phyloP scores from a whole-genome alignment of 2,113 vertebrate genomes.

The mouse (Mus musculus) region GRCm39 chr12:25966501-25967000 shows the following conservation, averaged over 20 bases:
- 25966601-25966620: no score
- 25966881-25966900: conserved; percentile 25
- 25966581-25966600: background rate
- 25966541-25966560: no score
- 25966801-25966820: conserved; percentile 16
- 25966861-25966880: conserved; percentile 26
- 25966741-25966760: background rate
- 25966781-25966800: background rate
- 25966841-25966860: background rate
- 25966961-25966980: background rate
- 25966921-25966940: conserved; percentile 24
- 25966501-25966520: no score
- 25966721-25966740: background rate
- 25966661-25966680: background rate
- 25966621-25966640: background rate
- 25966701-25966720: background rate
- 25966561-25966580: no score
- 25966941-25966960: background rate
- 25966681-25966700: background rate
- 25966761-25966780: background rate
- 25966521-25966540: no score
- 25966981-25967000: background rate
- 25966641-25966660: background rate
- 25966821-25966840: conserved; percentile 52
- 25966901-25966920: conserved; percentile 41